Base-by-base conservation (phyloP, 23 tunicate species). In the Oikopleura vanhoeffeni region DNA sequence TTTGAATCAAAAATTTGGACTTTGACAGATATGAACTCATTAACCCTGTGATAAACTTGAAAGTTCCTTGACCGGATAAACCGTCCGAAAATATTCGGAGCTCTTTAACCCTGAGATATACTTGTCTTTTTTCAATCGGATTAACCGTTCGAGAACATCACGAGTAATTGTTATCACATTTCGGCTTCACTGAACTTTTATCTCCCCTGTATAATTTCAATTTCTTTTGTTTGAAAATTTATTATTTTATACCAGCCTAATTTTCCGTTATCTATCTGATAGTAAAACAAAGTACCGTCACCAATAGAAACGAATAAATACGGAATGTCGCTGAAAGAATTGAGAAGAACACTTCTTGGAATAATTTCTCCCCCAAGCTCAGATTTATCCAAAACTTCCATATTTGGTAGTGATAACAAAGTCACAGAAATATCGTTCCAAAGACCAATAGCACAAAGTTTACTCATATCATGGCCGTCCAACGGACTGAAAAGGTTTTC, bases 381-480 rank as follows among this genome's bases (percentile, higher is more conserved):
- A 84, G 88, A 87, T 41, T 84, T 71, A 64, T 88, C 85, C 41
- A 88, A 36, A 67, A 87, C 91, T 76, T 93, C 88, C 85, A 93
- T 57, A 0, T 39, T 39, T 0, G 99, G 99, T 39, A 95, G 42
- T 39, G 75, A 67, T 13, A 88, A 41, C 24, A 95, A 79, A 18
- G 90, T 67, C 1, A 90, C 96, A 39, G 88, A 86, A 87, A 88
- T 90, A 76, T 95, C 99, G 28, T 84, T 90, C 99, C 99, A 95
- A 84, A 95, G 60, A 0, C 99, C 99, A 39, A 95, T 89, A 0
- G 99, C 90, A 60, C 96, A 95, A 0, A 95, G 40, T 8, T 85
- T 40, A 0, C 91, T 76, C 0, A n/a, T n/a, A n/a, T 60, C 0
- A 71, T n/a, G 3, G 84, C 34, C 30, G 57, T 82, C 2, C 39